A percentile compares a stretch with the other conserved stretches of the same genome.
Evolutionary conservation across 2,113 vertebrate genomes (phyloP).

Genomic region (Petromus typicus): DNA sequence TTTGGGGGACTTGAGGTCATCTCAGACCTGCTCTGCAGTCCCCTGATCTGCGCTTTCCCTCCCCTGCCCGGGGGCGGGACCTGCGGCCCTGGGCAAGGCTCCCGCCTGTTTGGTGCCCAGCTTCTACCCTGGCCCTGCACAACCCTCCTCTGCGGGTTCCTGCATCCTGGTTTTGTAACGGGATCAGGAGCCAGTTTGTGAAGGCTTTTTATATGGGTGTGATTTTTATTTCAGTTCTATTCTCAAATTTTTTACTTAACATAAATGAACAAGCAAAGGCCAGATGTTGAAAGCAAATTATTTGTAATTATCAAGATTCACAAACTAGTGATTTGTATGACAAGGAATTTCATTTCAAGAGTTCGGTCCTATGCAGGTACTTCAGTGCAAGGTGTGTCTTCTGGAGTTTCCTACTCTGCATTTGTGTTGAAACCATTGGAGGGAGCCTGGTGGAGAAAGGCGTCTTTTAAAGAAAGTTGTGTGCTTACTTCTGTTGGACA

Average conservation of each 20-base stretch:
- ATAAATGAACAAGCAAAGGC: background rate
- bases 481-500: background rate
- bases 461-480: background rate
- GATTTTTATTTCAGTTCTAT: background rate
- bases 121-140: fast-evolving
- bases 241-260: background rate
- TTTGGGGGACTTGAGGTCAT: background rate
- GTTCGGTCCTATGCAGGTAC: background rate
- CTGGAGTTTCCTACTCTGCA: background rate
- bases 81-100: fast-evolving
- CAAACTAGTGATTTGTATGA: background rate
- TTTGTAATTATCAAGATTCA: background rate
- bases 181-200: background rate
- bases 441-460: background rate
- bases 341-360: background rate
- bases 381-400: background rate
- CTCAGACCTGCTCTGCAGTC: no score
- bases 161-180: background rate
- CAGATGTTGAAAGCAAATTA: background rate
- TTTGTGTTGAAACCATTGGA: background rate
- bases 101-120: no score
- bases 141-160: fast-evolving
- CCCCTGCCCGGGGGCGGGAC: fast-evolving
- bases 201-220: background rate
- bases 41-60: no score